These are phyloP conservation scores for Galemys pyrenaicus DNA, from an alignment of 2,113 vertebrate genomes.

Conservation along the genomic window DNA sequence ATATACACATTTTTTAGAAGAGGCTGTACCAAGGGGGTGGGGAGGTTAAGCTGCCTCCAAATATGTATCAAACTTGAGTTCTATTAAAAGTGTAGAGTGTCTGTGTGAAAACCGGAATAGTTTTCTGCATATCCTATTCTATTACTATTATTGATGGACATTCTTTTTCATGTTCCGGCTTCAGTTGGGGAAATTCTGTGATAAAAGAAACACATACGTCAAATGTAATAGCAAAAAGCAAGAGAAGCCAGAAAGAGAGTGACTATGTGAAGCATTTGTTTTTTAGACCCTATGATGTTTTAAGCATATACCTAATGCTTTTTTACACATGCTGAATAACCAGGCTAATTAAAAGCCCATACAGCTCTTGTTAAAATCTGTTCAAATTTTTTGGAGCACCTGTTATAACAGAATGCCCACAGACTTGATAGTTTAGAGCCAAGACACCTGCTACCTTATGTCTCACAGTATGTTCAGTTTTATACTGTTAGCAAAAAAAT, in stretches of 20 bases:
- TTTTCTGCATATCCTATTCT: background rate
- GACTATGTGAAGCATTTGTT: slow-evolving; percentile 84
- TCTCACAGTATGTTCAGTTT: slow-evolving; percentile 90
- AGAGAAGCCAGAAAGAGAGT: slow-evolving; percentile 72
- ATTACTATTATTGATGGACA: background rate
- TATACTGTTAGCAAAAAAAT: slow-evolving; percentile 88
- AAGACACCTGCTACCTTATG: slow-evolving; percentile 92
- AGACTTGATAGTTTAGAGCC: slow-evolving; percentile 90
- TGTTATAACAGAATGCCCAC: slow-evolving; percentile 92
- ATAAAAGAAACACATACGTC: slow-evolving; percentile 67
- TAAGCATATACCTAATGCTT: slow-evolving; percentile 88
- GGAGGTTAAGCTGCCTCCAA: background rate
- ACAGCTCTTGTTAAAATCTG: slow-evolving; percentile 91
- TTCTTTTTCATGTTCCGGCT: slow-evolving; percentile 59
- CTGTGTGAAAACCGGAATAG: background rate
- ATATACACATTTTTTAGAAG: slow-evolving; percentile 6
- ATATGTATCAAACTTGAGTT: background rate
- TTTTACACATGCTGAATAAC: slow-evolving; percentile 89
- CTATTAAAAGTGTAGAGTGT: background rate
- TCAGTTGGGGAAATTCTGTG: slow-evolving; percentile 61
- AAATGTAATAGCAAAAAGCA: slow-evolving; percentile 75
- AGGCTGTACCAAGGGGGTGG: background rate
- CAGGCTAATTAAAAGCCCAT: slow-evolving; percentile 91
- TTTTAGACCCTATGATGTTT: slow-evolving; percentile 88
- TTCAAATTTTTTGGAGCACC: slow-evolving; percentile 90